Evolutionary conservation across 2,888 invertebrate genomes (phyloP), one percentile per base, ranked within the genome.

Genomic region (Drosophila quasianomalipes): DNA sequence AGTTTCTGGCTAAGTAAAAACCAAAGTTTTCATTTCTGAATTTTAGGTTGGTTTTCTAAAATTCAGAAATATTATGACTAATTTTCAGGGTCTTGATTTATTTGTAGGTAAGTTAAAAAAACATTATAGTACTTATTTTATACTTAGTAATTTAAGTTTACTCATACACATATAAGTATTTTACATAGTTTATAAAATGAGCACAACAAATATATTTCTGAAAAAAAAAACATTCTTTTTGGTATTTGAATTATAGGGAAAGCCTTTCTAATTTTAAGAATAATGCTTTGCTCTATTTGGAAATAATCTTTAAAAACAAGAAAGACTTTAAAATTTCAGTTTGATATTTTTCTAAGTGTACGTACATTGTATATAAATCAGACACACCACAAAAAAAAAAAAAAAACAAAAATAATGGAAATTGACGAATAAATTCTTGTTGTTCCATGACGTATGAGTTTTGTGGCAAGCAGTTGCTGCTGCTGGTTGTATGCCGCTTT

Each of bases 351-450:
- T 14, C 14, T 6, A n/a, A 7, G 14, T 22, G n/a, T 35, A 31
- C 37, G 30, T 28, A 51, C 26, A n/a, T 12, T 33, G 22, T 35
- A 49, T 37, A 67, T 47, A 61, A 64, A 78, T 65, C 70, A 75
- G 59, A 53, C 12, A 53, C 35, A n/a, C 26, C 30, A 64, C n/a
- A 19, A 9, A 19, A 61, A 51, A 16, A 19, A 61, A 51, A 16
- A 7, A 3, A 5, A 47, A 41, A 9, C 6, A 31, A 62, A 61
- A 70, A 65, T 68, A 72, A 63, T 60, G 69, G 28, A 70, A 63
- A 65, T 61, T 66, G 49, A 53, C 52, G 69, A 71, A 80, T 67
- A 69, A 75, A 71, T 71, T 80, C 7, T 53, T 69, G 52, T n/a
- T 37, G 58, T 3, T 75, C 51, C 51, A 12, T 37, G 33, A 41